These are phyloP conservation scores for Cyclophora albipunctata DNA, from an alignment of 2,888 invertebrate genomes.

Conservation along the genomic window DNA sequence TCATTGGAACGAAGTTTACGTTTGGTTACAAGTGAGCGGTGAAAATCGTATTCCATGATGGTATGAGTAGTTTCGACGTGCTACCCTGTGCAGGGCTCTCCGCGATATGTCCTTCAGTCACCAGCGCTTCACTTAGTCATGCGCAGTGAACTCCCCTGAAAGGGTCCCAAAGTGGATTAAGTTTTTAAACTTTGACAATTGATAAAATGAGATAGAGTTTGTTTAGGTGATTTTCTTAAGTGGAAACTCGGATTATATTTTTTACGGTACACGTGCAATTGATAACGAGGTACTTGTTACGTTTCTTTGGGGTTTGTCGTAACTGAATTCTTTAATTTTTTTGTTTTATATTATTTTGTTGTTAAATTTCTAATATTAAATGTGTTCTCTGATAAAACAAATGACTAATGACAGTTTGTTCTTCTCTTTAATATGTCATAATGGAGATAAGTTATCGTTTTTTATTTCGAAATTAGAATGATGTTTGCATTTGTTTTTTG, in stretches of 20 bases:
- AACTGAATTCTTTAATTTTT: no score
- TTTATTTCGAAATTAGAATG: no score
- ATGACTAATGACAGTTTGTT: no score
- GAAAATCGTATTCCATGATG: constrained; percentile 49
- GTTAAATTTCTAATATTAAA: no score
- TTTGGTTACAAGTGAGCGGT: constrained; percentile 40
- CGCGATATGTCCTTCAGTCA: constrained; percentile 65
- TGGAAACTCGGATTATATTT: constrained; percentile 44
- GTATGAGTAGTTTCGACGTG: constrained; percentile 36
- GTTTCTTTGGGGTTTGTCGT: no score
- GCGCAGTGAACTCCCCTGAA: constrained; percentile 59
- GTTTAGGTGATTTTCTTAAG: constrained; percentile 57
- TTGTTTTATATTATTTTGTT: no score
- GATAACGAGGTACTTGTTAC: no score
- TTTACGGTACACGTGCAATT: no score
- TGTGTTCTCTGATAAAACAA: no score
- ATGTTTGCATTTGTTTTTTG: no score
- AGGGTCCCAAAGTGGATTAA: constrained; percentile 72
- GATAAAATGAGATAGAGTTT: constrained; percentile 68
- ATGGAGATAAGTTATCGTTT: no score
- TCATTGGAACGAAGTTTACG: not conserved
- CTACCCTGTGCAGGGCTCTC: constrained; percentile 32
- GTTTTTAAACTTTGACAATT: constrained; percentile 74
- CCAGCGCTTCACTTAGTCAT: constrained; percentile 60
- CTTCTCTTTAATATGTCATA: no score